Conservation (phyloP, 2,113 vertebrate genomes). For the Noctilio leporinus region DNA sequence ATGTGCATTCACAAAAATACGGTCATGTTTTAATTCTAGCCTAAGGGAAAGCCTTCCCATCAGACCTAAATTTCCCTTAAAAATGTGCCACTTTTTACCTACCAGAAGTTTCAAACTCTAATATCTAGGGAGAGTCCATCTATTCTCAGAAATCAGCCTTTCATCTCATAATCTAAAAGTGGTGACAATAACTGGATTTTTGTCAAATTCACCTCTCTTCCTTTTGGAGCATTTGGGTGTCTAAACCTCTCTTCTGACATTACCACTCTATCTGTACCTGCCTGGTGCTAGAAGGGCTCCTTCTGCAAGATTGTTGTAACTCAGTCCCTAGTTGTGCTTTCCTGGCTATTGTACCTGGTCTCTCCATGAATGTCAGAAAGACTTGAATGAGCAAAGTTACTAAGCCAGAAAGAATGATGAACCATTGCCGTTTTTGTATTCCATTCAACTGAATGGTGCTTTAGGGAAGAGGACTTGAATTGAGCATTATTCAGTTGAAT, state of each 20-base stretch:
- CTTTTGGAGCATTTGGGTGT: neutral
- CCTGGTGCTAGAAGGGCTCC: accelerated
- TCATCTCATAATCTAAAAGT: slow-evolving; percentile 19
- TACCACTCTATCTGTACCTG: neutral
- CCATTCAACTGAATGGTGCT: neutral
- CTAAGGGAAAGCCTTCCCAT: neutral
- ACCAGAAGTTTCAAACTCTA: neutral
- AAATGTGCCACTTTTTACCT: neutral
- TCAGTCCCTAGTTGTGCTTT: accelerated
- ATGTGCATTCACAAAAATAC: neutral
- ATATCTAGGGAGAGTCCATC: neutral
- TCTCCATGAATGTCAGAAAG: neutral
- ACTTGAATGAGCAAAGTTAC: neutral
- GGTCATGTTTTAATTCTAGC: neutral
- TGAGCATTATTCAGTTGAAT: neutral
- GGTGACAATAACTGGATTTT: slow-evolving; percentile 27
- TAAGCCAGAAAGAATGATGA: neutral
- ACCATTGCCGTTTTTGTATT: neutral
- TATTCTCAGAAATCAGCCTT: neutral
- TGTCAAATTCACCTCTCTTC: neutral
- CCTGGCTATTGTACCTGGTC: neutral
- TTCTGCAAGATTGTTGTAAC: neutral
- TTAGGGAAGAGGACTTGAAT: neutral
- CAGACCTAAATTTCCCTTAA: neutral
- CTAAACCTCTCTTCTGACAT: accelerated